These are phyloP conservation scores for Aplochiton taeniatus DNA, from an alignment of 2,797 vertebrate species.

Conservation along the genomic window DNA sequence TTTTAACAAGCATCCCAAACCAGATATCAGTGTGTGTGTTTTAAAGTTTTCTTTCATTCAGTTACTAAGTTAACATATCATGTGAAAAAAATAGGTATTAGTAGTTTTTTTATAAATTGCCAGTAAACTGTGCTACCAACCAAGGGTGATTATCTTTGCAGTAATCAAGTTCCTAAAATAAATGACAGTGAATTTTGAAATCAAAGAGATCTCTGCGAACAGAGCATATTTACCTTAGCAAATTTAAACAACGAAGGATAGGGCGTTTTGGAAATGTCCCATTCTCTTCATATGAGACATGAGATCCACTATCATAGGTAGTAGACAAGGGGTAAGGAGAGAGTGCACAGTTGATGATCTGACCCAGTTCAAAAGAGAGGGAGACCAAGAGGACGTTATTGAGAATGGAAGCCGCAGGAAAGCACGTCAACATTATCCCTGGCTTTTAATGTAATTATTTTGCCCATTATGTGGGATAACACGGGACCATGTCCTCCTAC, in stretches of 20 bases:
- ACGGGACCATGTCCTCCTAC: constrained; percentile 15
- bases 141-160: background rate
- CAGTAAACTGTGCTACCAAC: background rate
- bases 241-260: constrained; percentile 5
- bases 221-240: background rate
- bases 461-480: constrained; percentile 21
- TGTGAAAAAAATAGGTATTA: too few species aligned
- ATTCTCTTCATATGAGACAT: background rate
- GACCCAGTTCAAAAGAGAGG: constrained; percentile 18
- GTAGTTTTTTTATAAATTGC: background rate
- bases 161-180: background rate
- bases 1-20: too few species aligned
- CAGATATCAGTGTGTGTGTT: too few species aligned
- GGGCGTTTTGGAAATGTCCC: constrained; percentile 14
- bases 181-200: background rate
- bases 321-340: background rate
- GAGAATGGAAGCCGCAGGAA: background rate
- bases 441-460: constrained; percentile 23
- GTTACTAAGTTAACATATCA: too few species aligned
- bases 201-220: background rate
- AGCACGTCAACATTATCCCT: background rate
- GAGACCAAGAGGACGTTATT: background rate
- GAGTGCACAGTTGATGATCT: background rate
- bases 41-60: too few species aligned
- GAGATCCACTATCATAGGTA: background rate